These are phyloP conservation scores for Hippopotamus amphibius DNA, from an alignment of 2,113 vertebrate species.

Conservation along the genomic window DNA sequence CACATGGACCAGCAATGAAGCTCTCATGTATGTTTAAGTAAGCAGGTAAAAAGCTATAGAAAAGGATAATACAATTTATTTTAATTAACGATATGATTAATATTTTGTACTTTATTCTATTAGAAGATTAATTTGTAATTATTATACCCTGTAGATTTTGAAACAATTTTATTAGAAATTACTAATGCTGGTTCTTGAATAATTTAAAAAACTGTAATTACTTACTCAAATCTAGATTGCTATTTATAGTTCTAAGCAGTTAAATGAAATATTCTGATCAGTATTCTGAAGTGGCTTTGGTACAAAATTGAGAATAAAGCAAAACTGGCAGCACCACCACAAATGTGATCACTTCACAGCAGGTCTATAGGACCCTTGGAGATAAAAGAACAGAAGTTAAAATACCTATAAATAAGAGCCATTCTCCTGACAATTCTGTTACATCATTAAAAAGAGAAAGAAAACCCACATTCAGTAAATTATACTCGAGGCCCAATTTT, in stretches of 20 bases:
- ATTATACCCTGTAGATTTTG: slow-evolving; percentile 72
- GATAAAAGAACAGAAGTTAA: slow-evolving; percentile 42
- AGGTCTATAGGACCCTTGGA: slow-evolving; percentile 61
- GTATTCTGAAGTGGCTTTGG: slow-evolving; percentile 75
- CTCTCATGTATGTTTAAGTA: not conserved
- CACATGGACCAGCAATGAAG: slow-evolving; percentile 1
- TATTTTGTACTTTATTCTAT: slow-evolving; percentile 53
- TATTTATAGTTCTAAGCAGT: slow-evolving; percentile 58
- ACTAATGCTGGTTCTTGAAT: slow-evolving; percentile 74
- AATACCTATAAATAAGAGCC: slow-evolving; percentile 50
- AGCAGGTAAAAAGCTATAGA: slow-evolving; percentile 55
- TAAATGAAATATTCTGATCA: slow-evolving; percentile 39
- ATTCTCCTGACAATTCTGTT: slow-evolving; percentile 65
- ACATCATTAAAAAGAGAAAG: slow-evolving; percentile 77
- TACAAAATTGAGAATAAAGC: slow-evolving; percentile 72
- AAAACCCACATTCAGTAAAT: slow-evolving; percentile 74
- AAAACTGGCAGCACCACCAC: slow-evolving; percentile 72
- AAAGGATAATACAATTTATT: slow-evolving; percentile 24
- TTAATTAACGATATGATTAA: slow-evolving; percentile 51
- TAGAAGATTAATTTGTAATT: slow-evolving; percentile 29
- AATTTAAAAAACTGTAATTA: slow-evolving; percentile 60
- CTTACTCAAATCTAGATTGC: slow-evolving; percentile 55
- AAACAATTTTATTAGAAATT: slow-evolving; percentile 74
- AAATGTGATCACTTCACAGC: slow-evolving; percentile 51
- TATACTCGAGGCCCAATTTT: slow-evolving; percentile 77